Evolutionary conservation across 2,888 invertebrate species (phyloP).

Genomic region (Erannis defoliaria): DNA sequence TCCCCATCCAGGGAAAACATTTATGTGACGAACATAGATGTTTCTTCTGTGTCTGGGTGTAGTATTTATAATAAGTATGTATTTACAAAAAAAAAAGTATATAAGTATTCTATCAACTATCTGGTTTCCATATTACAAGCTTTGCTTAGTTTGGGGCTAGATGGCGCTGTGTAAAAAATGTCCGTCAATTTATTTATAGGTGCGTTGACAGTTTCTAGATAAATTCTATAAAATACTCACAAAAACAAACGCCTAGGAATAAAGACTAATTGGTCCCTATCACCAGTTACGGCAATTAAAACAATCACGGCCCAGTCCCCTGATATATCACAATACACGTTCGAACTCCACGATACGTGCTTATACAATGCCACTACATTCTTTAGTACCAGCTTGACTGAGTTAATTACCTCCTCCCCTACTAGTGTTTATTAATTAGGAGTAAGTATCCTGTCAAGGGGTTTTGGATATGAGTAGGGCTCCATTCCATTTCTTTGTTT

Average conservation of each 20-base stretch:
- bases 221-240: not conserved
- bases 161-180: too few relatives aligned
- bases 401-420: conserved; percentile 25
- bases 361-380: conserved; percentile 34
- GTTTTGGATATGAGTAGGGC: conserved; percentile 12
- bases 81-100: too few relatives aligned
- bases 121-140: too few relatives aligned
- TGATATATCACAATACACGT: conserved; percentile 12
- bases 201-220: not conserved
- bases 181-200: too few relatives aligned
- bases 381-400: conserved; percentile 32
- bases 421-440: conserved; percentile 31
- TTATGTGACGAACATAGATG: too few relatives aligned
- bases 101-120: too few relatives aligned
- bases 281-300: conserved; percentile 32
- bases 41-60: too few relatives aligned
- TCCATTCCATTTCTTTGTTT: conserved; percentile 27
- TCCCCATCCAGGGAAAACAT: too few relatives aligned
- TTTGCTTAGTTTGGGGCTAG: too few relatives aligned
- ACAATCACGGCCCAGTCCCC: conserved; percentile 22
- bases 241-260: conserved; percentile 1
- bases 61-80: too few relatives aligned
- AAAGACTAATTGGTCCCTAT: conserved; percentile 28
- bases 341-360: conserved; percentile 32
- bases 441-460: conserved; percentile 30